Evolutionary conservation across 2,888 invertebrate genomes (phyloP).

Genomic region (Yponomeuta evonymella): DNA sequence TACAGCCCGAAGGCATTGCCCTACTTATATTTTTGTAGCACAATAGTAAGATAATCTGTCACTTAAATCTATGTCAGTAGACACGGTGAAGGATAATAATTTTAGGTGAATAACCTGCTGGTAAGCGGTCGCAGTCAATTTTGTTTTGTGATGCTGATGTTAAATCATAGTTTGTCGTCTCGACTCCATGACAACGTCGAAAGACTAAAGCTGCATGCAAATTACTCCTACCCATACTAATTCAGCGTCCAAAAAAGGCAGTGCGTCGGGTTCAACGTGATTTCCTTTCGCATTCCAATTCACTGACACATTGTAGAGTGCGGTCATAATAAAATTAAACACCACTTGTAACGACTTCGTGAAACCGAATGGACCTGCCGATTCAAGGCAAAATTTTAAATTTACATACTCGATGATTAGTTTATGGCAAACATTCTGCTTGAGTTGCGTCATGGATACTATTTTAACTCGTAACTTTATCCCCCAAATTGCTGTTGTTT

Average conservation of each 20-base stretch:
- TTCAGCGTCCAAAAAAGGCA: slow-evolving; percentile 59
- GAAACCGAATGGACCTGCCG: slow-evolving; percentile 53
- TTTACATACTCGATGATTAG: slow-evolving; percentile 24
- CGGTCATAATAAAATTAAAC: slow-evolving; percentile 59
- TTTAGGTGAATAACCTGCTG: slow-evolving; percentile 45
- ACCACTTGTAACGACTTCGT: slow-evolving; percentile 53
- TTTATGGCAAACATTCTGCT: slow-evolving; percentile 35
- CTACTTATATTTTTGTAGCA: slow-evolving; percentile 40
- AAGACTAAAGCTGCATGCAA: not conserved
- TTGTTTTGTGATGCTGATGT: slow-evolving; percentile 32
- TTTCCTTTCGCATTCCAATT: slow-evolving; percentile 67
- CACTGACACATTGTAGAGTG: slow-evolving; percentile 57
- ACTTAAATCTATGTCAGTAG: slow-evolving; percentile 52
- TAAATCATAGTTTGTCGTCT: not conserved
- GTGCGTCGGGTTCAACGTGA: slow-evolving; percentile 56
- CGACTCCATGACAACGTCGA: not conserved
- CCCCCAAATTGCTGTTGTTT: slow-evolving; percentile 39
- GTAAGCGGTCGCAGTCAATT: slow-evolving; percentile 33
- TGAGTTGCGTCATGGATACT: slow-evolving; percentile 49
- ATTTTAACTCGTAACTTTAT: slow-evolving; percentile 36
- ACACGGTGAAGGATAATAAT: slow-evolving; percentile 45
- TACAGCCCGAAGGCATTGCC: slow-evolving; percentile 44
- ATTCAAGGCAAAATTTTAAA: slow-evolving; percentile 52
- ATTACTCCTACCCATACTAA: slow-evolving; percentile 12
- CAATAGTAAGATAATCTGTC: slow-evolving; percentile 41